Evolutionary conservation across 2,113 vertebrate species (phyloP).

Genomic region (Phodopus roborovskii): DNA sequence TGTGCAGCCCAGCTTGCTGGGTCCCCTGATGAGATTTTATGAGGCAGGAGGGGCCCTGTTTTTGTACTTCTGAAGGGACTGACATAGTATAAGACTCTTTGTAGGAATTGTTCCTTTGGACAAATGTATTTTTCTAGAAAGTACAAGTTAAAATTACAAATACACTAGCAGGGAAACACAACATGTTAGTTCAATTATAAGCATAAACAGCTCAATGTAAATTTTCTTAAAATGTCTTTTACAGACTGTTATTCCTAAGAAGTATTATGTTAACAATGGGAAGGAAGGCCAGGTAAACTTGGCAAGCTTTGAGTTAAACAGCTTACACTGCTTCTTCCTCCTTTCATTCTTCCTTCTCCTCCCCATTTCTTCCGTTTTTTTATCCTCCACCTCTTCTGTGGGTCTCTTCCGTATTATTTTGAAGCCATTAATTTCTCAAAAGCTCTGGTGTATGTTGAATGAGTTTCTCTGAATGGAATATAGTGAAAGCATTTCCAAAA

Average conservation of each 20-base stretch:
- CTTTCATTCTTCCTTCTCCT: too few species aligned
- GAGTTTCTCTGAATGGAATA: neutral
- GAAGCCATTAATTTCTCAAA: neutral
- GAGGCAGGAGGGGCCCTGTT: neutral
- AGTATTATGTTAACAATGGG: neutral
- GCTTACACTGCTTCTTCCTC: neutral
- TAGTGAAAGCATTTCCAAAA: neutral
- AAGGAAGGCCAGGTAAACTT: neutral
- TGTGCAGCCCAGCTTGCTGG: neutral
- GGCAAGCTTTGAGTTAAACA: neutral
- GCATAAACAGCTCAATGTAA: neutral
- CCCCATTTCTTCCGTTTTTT: fast-evolving
- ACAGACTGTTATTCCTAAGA: constrained; percentile 40
- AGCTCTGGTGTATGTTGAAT: neutral
- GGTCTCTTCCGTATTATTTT: neutral
- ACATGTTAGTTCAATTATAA: constrained; percentile 18
- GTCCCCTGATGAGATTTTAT: neutral
- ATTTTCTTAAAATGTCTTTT: constrained; percentile 24
- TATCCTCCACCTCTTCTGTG: neutral
- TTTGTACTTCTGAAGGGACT: neutral
- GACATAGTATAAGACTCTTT: neutral
- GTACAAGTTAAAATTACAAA: constrained; percentile 52
- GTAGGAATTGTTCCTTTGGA: neutral
- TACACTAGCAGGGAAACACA: neutral
- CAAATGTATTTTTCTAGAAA: constrained; percentile 23